phyloP scores from a whole-genome alignment of 2,797 vertebrate species.

The Pelobates cultripes region DNA sequence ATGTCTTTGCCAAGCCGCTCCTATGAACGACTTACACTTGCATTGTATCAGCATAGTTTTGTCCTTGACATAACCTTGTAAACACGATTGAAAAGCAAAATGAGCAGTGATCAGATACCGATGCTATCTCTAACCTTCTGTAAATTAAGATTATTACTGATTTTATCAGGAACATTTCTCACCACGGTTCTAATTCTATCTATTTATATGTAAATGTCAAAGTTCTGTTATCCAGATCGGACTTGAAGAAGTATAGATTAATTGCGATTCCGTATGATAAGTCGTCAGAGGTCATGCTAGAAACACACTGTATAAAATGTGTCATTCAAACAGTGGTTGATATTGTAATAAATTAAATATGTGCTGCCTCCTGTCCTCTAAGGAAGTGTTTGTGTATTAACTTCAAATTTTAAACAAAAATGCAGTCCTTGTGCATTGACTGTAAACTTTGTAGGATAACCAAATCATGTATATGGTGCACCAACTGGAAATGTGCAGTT shows the following conservation, averaged over 20 bases:
- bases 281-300: not conserved
- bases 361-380: too few species aligned
- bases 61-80: constrained; percentile 14
- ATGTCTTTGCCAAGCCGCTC: not conserved
- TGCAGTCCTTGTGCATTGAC: too few species aligned
- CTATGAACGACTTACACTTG: not conserved
- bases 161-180: constrained; percentile 18
- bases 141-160: constrained; percentile 26
- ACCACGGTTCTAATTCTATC: constrained; percentile 1
- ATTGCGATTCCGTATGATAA: constrained; percentile 18
- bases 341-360: too few species aligned
- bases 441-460: too few species aligned
- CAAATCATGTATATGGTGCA: too few species aligned
- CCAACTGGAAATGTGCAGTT: too few species aligned
- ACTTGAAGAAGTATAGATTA: not conserved
- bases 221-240: not conserved
- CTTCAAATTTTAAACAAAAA: too few species aligned
- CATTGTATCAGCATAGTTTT: not conserved
- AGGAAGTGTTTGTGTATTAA: too few species aligned
- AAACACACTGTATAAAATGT: not conserved
- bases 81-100: not conserved
- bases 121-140: constrained; percentile 5
- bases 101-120: constrained; percentile 1
- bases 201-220: constrained; percentile 38
- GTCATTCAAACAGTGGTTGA: too few species aligned